Percentiles rank a stretch among this genome's conserved stretches.
Conservation (phyloP, 64 coral and sea anemone genomes). For the Astreopora myriophthalma region DNA sequence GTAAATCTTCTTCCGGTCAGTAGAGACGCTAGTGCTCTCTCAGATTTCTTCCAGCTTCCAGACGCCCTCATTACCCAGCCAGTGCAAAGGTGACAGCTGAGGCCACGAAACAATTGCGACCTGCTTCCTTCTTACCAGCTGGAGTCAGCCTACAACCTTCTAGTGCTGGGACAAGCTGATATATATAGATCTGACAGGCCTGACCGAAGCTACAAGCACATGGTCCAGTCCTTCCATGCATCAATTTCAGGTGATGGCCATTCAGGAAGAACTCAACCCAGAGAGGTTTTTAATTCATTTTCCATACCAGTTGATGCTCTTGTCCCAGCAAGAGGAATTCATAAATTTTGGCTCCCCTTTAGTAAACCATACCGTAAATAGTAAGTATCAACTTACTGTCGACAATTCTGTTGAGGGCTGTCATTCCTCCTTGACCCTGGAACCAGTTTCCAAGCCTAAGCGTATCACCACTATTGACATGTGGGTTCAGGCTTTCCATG, state of each 20-base stretch:
- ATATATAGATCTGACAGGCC: neutral
- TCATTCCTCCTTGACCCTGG: too few species aligned
- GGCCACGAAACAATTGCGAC: too few species aligned
- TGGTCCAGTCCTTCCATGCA: neutral
- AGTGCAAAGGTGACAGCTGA: too few species aligned
- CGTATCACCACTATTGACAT: neutral
- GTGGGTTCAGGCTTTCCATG: conserved; percentile 24
- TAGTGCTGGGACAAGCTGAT: too few species aligned
- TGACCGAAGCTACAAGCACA: neutral
- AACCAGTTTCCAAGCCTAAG: neutral
- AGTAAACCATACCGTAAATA: neutral
- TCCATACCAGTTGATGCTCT: conserved; percentile 19
- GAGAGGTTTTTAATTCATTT: neutral
- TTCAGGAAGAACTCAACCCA: neutral
- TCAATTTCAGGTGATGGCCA: neutral
- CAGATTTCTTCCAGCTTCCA: too few species aligned
- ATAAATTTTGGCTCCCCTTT: neutral
- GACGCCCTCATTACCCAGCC: neutral
- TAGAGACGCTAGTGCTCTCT: too few species aligned
- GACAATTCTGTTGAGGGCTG: too few species aligned
- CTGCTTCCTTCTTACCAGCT: too few species aligned
- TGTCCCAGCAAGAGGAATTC: neutral
- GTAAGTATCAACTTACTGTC: too few species aligned
- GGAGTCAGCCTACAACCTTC: too few species aligned
- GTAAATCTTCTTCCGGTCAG: neutral